Evolutionary conservation across 1,140 invertebrate species (phyloP), one percentile per base, ranked within the genome.

Genomic region (Hestina assimilis): DNA sequence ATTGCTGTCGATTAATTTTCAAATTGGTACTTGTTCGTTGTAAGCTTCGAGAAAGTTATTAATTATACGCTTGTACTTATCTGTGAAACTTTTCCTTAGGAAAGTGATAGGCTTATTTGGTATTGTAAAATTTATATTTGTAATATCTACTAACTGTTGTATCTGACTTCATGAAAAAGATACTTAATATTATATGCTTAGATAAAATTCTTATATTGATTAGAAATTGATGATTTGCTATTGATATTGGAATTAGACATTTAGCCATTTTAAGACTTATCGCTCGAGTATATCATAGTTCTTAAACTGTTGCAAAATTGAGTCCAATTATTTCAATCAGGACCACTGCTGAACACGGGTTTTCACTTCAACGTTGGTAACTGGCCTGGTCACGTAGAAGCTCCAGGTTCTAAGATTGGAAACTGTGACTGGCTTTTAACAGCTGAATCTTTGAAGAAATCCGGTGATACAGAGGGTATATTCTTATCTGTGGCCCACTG

Each of bases 291-390:
- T n/a, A n/a, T n/a, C n/a, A n/a, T n/a, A n/a, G n/a, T n/a, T n/a
- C n/a, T n/a, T n/a, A n/a, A n/a, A n/a, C n/a, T n/a, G n/a, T n/a
- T n/a, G n/a, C n/a, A n/a, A n/a, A n/a, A n/a, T n/a, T n/a, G n/a
- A n/a, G n/a, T n/a, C n/a, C n/a, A n/a, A n/a, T n/a, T n/a, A n/a
- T 35, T 38, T 19, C 33, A 9, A 38, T 3, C 61, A 92, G 94
- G 96, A 9, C 96, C 96, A 0, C 83, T 97, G 8, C 89, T 97
- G 7, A 97, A 96, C 77, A 97, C 96, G 0, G 96, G 96, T 0
- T 97, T 97, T 75, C 95, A 97, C 79, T 97, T 97, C 89, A 97
- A 96, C 85, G 96, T 97, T 14, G 96, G 95, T 40, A 96, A 96
- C 80, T 96, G 95, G 95, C 95, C 96, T 0, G 96, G 95, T 1